Base-by-base conservation (phyloP, 2,113 vertebrate species). In the Zapus hudsonius region DNA sequence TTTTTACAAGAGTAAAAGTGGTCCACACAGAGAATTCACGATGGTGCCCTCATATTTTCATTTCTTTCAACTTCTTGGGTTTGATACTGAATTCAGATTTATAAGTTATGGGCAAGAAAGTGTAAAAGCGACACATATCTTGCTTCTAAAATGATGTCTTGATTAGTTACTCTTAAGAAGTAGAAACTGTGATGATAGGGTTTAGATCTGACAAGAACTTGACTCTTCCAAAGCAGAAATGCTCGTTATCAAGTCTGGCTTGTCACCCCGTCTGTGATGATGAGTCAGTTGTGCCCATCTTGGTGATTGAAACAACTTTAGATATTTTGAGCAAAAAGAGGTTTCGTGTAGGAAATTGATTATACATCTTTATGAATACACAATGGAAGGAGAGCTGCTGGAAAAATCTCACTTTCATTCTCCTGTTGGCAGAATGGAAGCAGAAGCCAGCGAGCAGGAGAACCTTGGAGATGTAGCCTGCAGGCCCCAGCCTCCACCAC, bases 221-320 rank as follows among this genome's bases (percentile, higher is more conserved):
- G 66, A 66, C 66, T 66, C 23, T 86, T 74, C 29, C 33, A 69
- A 79, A 89, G 73, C 40, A n/a, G 81, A 93, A 76, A 64, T 87
- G 87, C 70, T 74, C 72, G 80, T 1, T 89, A 47, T 83, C 66
- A 93, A 94, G 61, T 69, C 66, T 63, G 44, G 22, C 84, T 95
- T 86, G 27, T 87, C 82, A 84, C 67, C 61, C 27, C 7, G 1
- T 63, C 59, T 92, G 92, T 80, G 74, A 57, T 84, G 79, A 74
- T 82, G 89, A 87, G 25, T 87, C 83, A 55, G 27, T 92, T 69
- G 29, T 85, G 7, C 90, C 82, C 75, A 0, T 78, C 38, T 29
- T 63, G 2, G 66, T 93, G 92, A 38, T 42, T 89, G 83, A 93
- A 94, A 52, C 31, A 78, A 69, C 64, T 78, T n/a, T 22, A 85